Evolutionary conservation across 2,797 vertebrate species (phyloP).

Genomic region (Sebastiscus albofasciatus): DNA sequence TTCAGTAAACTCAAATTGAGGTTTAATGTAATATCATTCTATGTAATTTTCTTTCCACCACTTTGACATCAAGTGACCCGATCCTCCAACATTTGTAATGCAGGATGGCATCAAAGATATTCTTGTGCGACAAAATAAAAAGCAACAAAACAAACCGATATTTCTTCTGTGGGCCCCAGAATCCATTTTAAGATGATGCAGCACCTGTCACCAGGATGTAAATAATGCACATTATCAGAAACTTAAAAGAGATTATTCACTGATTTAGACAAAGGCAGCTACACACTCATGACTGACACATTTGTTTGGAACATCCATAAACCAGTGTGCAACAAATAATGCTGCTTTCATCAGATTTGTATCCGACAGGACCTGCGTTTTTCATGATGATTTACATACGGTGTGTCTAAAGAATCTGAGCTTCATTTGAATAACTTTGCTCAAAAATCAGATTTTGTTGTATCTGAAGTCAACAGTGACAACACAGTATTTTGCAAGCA

Average conservation of each 20-base stretch:
- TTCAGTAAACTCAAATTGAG: neutral
- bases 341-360: neutral
- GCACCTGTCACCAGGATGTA: neutral
- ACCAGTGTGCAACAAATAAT: neutral
- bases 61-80: neutral
- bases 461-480: neutral
- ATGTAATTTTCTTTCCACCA: neutral
- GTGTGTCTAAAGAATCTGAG: neutral
- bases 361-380: neutral
- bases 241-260: neutral
- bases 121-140: neutral
- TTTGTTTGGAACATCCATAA: constrained; percentile 9
- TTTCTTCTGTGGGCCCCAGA: neutral
- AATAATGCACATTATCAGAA: neutral
- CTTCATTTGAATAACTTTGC: too few species aligned
- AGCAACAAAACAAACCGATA: neutral
- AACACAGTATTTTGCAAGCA: neutral
- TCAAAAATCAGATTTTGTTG: neutral
- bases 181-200: neutral
- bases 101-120: neutral
- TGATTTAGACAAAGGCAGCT: neutral
- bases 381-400: neutral
- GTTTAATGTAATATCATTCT: neutral
- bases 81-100: neutral
- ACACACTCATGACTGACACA: neutral